Evolutionary conservation across 2,888 invertebrate species (phyloP).

Genomic region (Oxytorus armatus): DNA sequence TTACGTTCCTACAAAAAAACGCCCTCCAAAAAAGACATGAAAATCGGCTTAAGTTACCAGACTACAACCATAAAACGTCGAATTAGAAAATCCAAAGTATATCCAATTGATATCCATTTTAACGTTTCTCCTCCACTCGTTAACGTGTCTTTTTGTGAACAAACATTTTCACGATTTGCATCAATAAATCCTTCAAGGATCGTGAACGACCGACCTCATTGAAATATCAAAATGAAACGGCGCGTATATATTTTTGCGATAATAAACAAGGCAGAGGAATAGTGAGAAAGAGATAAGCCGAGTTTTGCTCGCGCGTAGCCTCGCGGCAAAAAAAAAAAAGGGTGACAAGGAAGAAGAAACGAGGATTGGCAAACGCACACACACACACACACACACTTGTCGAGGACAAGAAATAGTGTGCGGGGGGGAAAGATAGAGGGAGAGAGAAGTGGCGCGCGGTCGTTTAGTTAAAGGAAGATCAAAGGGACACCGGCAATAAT

Average conservation of each 20-base stretch:
- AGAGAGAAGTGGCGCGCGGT: slow-evolving; percentile 67
- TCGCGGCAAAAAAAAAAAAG: slow-evolving; percentile 4
- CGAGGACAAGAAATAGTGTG: slow-evolving; percentile 51
- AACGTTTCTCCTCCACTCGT: too few relatives aligned
- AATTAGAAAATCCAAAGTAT: too few relatives aligned
- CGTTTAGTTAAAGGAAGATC: slow-evolving; percentile 79
- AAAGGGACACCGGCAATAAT: slow-evolving; percentile 84
- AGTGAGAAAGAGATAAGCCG: slow-evolving; percentile 21
- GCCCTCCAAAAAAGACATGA: too few relatives aligned
- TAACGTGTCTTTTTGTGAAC: too few relatives aligned
- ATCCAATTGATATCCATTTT: too few relatives aligned
- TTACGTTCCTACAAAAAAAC: too few relatives aligned
- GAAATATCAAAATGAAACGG: background rate
- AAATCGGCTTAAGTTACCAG: too few relatives aligned
- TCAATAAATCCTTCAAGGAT: too few relatives aligned
- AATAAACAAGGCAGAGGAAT: slow-evolving; percentile 57
- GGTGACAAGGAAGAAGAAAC: slow-evolving; percentile 19
- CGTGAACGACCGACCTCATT: too few relatives aligned
- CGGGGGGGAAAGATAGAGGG: slow-evolving; percentile 63
- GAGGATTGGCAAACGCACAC: background rate
- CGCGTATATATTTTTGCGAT: slow-evolving; percentile 33
- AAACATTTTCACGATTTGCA: too few relatives aligned
- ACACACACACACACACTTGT: too few relatives aligned
- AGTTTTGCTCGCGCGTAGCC: background rate
- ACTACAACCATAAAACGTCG: too few relatives aligned